phyloP scores from a whole-genome alignment of 37 sponge, comb jelly and placozoan species.

The Eunapius fragilis region DNA sequence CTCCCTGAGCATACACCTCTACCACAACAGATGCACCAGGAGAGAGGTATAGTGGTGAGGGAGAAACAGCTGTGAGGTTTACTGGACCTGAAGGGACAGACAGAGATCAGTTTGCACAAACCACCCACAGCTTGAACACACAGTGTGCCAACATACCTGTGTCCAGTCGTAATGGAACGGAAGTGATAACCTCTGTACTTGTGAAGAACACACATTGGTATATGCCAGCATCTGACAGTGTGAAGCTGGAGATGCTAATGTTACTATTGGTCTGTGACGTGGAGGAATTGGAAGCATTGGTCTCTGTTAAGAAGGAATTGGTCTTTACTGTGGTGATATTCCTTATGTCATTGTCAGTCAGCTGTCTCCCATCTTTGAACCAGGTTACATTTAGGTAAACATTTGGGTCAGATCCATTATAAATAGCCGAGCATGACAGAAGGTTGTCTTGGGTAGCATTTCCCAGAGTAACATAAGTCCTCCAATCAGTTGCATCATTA shows the following conservation, averaged over 20 bases:
- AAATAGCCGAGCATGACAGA: slow-evolving; percentile 1
- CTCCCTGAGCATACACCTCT: neutral
- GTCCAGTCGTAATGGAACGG: slow-evolving; percentile 36
- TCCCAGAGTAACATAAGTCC: neutral
- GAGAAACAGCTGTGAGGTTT: neutral
- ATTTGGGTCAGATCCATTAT: neutral
- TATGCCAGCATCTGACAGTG: slow-evolving; percentile 25
- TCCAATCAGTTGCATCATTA: neutral
- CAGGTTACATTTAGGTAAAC: slow-evolving; percentile 21
- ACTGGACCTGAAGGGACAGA: neutral
- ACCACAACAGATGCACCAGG: neutral
- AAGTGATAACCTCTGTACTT: slow-evolving; percentile 18
- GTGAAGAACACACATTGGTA: slow-evolving; percentile 48
- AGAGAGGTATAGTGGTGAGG: neutral
- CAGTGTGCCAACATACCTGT: slow-evolving; percentile 21
- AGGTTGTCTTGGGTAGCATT: neutral
- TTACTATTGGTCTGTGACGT: slow-evolving; percentile 3
- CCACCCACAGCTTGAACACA: too few relatives aligned
- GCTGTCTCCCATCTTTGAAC: slow-evolving; percentile 16
- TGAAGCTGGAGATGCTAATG: slow-evolving; percentile 10
- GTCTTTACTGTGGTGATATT: neutral
- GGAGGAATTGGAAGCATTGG: neutral
- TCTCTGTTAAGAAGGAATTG: neutral
- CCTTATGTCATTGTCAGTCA: neutral
- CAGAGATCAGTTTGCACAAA: too few relatives aligned